Evolutionary conservation across 2,113 vertebrate genomes (phyloP).

Genomic region (Prietella phreatophila): DNA sequence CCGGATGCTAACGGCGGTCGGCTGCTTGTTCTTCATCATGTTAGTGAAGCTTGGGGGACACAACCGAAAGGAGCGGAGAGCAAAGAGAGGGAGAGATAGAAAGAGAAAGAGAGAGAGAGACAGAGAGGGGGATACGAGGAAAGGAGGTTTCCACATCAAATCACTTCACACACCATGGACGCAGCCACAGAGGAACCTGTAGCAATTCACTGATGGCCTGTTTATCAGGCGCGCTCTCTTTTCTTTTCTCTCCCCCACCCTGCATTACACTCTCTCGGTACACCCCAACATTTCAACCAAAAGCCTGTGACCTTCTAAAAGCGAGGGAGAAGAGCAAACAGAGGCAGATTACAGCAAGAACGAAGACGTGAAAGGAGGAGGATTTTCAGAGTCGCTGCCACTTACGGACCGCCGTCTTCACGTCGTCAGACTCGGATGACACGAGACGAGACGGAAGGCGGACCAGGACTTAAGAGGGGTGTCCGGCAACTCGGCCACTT

Average conservation of each 20-base stretch:
- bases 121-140: constrained; percentile 72
- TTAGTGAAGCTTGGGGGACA: constrained; percentile 99
- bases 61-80: constrained; percentile 71
- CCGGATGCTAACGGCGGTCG: constrained; percentile 92
- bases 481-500: constrained; percentile 84
- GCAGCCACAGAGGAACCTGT: constrained; percentile 48
- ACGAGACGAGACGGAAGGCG: constrained; percentile 60
- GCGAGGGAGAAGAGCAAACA: constrained; percentile 4
- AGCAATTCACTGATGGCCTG: constrained; percentile 52
- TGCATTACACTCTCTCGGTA: constrained; percentile 60
- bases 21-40: constrained; percentile 99
- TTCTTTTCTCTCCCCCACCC: constrained; percentile 19
- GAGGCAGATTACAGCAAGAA: constrained; percentile 37
- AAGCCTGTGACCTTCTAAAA: constrained; percentile 21
- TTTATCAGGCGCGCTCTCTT: constrained; percentile 29
- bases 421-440: constrained; percentile 45
- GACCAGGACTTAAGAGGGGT: constrained; percentile 66
- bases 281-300: constrained; percentile 49
- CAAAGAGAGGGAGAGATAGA: constrained; percentile 36
- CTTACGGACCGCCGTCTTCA: constrained; percentile 85
- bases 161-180: constrained; percentile 68
- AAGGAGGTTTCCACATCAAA: constrained; percentile 76
- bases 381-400: constrained; percentile 70
- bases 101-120: constrained; percentile 51
- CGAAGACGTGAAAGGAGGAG: constrained; percentile 33